Conservation (phyloP, 2,888 invertebrate species). For the Cremastinae sp. region DNA sequence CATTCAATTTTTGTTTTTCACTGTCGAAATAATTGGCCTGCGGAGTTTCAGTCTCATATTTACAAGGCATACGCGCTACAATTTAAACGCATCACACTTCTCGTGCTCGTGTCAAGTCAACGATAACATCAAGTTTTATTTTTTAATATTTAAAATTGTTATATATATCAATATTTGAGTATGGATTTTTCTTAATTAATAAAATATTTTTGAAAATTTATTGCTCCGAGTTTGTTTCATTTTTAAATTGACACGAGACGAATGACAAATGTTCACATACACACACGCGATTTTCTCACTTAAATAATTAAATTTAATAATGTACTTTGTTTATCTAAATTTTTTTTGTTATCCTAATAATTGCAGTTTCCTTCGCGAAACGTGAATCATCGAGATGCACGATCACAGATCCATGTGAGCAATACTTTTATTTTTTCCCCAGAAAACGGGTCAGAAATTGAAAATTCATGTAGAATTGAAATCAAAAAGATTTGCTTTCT, state of each 20-base stretch:
- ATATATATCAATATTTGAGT: neutral
- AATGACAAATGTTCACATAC: no score
- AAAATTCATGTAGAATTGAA: neutral
- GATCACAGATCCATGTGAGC: conserved; percentile 3
- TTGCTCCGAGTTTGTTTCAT: no score
- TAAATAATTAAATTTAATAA: no score
- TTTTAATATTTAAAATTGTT: no score
- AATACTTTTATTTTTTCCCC: neutral
- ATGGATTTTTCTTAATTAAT: neutral
- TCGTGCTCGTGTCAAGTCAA: conserved; percentile 23
- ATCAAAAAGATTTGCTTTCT: no score
- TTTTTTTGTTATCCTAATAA: no score
- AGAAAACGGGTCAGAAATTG: neutral
- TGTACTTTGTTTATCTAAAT: no score
- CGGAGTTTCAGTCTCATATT: conserved; percentile 61
- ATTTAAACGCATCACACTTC: conserved; percentile 21
- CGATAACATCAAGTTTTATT: conserved; percentile 33
- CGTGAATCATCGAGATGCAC: conserved; percentile 8
- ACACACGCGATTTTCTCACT: no score
- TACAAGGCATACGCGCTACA: conserved; percentile 48
- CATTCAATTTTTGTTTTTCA: no score
- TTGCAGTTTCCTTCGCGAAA: neutral
- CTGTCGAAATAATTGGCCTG: conserved; percentile 25
- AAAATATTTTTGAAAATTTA: no score
- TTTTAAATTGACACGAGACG: no score